phyloP scores from a whole-genome alignment of 2,797 vertebrate species.

The Coendou prehensilis region DNA sequence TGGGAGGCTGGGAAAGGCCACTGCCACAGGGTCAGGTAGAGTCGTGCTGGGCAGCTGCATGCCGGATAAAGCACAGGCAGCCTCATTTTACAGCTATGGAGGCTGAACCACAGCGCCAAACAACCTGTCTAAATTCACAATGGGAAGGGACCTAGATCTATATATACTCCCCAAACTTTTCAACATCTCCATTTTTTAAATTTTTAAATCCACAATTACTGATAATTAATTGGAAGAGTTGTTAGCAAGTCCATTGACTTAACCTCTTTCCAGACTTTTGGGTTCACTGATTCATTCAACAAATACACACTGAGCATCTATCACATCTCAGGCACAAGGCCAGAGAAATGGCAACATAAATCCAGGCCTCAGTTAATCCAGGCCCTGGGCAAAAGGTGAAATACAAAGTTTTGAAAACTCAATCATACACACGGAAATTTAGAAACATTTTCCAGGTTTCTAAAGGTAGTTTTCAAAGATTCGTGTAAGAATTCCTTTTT shows the following conservation, averaged over 20 bases:
- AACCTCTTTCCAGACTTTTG: not conserved
- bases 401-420: conserved; percentile 32
- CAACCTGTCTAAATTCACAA: not conserved
- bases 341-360: conserved; percentile 53
- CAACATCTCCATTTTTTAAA: not conserved
- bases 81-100: conserved; percentile 26
- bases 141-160: not conserved
- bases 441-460: conserved; percentile 55
- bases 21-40: not conserved
- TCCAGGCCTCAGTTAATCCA: conserved; percentile 20
- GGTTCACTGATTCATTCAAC: conserved; percentile 40
- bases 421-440: conserved; percentile 49
- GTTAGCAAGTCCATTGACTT: conserved; percentile 8
- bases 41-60: not conserved
- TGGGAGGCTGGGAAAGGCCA: not conserved
- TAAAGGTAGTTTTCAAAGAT: conserved; percentile 59
- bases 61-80: not conserved
- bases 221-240: not conserved
- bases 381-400: not conserved
- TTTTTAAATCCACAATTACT: not conserved
- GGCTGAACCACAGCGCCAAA: not conserved
- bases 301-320: conserved; percentile 3
- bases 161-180: not conserved
- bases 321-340: not conserved
- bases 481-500: conserved; percentile 27